These are phyloP conservation scores for Linnaemya tessellans DNA, from an alignment of 2,888 invertebrate genomes.

Conservation along the genomic window DNA sequence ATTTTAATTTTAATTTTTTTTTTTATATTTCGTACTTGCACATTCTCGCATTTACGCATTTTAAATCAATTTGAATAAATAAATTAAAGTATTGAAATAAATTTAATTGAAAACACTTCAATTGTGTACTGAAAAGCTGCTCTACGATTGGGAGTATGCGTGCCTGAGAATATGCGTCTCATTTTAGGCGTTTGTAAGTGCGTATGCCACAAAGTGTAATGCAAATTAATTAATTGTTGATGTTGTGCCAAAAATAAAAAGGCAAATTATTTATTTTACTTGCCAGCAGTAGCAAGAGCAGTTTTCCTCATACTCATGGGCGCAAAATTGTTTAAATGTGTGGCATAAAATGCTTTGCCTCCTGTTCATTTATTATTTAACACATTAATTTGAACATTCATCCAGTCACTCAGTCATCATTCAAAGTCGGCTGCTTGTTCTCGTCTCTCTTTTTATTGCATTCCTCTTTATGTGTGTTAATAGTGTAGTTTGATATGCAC, in stretches of 20 bases:
- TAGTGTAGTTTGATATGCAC: not conserved
- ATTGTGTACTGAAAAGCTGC: conserved; percentile 18
- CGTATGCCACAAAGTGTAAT: conserved; percentile 10
- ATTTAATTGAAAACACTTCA: conserved; percentile 58
- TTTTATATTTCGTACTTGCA: conserved; percentile 6
- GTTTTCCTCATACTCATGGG: not conserved
- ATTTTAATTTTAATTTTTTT: conserved; percentile 20
- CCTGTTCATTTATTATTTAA: conserved; percentile 46
- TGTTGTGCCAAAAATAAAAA: conserved; percentile 63
- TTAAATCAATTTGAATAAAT: conserved; percentile 65
- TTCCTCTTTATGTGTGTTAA: conserved; percentile 11
- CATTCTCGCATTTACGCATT: conserved; percentile 61
- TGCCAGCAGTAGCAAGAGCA: not conserved
- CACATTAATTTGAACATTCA: conserved; percentile 22
- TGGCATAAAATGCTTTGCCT: conserved; percentile 42
- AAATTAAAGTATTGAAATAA: conserved; percentile 55
- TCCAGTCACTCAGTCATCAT: conserved; percentile 41
- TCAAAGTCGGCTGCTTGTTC: conserved; percentile 40
- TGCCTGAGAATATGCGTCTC: not conserved
- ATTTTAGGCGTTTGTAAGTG: not conserved
- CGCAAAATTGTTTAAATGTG: conserved; percentile 22
- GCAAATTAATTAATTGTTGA: conserved; percentile 68
- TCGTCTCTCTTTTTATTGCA: not conserved
- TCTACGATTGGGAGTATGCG: not conserved
- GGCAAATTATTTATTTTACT: not conserved